phyloP scores from a whole-genome alignment of 2,888 invertebrate genomes.

The Ferrisia virgata region DNA sequence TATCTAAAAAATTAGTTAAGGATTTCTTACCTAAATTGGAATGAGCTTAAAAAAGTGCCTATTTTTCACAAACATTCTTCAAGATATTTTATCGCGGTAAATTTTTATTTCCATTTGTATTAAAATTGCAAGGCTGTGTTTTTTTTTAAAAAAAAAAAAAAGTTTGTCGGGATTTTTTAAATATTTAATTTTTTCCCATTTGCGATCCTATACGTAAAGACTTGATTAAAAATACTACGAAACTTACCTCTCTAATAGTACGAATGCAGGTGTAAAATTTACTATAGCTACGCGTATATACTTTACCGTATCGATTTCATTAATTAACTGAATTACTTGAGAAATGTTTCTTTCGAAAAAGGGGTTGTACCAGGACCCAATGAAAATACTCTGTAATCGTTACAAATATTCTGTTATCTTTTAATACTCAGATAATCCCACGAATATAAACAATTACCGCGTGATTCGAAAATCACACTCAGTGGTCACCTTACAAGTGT shows the following conservation, averaged over 20 bases:
- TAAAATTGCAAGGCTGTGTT: background rate
- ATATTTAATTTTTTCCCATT: background rate
- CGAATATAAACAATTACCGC: background rate
- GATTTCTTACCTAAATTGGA: constrained; percentile 39
- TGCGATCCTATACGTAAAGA: background rate
- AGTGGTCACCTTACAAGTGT: background rate
- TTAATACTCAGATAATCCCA: background rate
- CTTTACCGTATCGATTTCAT: background rate
- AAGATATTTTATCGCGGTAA: background rate
- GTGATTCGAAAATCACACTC: background rate
- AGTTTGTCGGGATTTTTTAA: background rate
- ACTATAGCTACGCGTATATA: background rate
- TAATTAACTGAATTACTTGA: background rate
- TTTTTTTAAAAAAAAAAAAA: too few species aligned
- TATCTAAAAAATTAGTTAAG: constrained; percentile 45
- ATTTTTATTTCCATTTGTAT: background rate
- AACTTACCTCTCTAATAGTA: background rate
- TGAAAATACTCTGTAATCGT: background rate
- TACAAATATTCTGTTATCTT: background rate
- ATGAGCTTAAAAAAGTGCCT: background rate
- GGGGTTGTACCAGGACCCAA: background rate
- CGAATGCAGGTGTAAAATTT: too few species aligned
- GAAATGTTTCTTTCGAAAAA: background rate
- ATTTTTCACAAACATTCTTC: background rate
- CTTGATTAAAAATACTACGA: background rate